Conservation (phyloP, 2,113 vertebrate species). For the Saccopteryx bilineata region DNA sequence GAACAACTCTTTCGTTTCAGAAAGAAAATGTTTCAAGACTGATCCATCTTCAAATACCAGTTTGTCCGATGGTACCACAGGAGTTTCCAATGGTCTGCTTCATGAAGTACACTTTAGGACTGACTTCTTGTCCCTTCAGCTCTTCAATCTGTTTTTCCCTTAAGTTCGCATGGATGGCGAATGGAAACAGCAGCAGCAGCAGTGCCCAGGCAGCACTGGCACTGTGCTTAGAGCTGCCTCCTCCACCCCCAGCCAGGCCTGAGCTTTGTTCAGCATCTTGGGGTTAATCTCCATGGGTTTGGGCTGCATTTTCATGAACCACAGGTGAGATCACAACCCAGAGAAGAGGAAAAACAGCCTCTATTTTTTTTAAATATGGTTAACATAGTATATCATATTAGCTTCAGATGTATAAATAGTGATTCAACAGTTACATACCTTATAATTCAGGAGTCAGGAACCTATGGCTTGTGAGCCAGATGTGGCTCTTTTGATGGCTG, state of each 20-base stretch:
- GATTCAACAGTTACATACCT: neutral
- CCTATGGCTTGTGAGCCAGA: too few relatives aligned
- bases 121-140: neutral
- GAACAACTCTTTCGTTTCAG: neutral
- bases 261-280: neutral
- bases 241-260: neutral
- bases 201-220: neutral
- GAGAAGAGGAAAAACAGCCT: neutral
- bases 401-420: neutral
- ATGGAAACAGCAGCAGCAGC: neutral
- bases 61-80: neutral
- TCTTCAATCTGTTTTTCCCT: neutral
- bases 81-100: neutral
- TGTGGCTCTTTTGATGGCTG: too few relatives aligned
- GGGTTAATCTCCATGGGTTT: neutral
- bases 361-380: neutral
- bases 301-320: neutral
- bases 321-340: neutral
- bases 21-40: neutral
- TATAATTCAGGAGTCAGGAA: neutral
- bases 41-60: neutral
- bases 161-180: neutral
- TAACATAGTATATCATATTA: neutral
- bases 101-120: neutral
- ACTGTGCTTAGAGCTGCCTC: neutral